Conservation (phyloP, 2,797 vertebrate species). For the Bucorvus abyssinicus region DNA sequence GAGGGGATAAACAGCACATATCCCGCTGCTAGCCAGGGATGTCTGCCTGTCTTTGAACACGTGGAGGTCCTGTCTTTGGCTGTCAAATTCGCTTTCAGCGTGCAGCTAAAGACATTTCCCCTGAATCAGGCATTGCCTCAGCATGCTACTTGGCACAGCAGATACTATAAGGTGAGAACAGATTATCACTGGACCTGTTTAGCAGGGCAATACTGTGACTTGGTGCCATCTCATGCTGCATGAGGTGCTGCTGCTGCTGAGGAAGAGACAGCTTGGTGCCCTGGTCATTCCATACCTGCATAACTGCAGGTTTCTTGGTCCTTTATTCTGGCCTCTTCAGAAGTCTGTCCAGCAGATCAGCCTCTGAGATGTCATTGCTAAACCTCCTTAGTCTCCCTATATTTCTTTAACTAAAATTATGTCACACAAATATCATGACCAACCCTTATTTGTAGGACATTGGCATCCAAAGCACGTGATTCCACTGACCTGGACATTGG, state of each 20-base stretch:
- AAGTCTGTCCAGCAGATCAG: not conserved
- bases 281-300: not conserved
- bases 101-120: not conserved
- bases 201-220: not conserved
- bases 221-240: not conserved
- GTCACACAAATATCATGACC: not conserved
- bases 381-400: not conserved
- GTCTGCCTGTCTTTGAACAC: not conserved
- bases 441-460: not conserved
- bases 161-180: not conserved
- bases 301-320: not conserved
- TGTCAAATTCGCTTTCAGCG: not conserved
- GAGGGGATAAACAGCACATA: not conserved
- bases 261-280: not conserved
- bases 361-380: not conserved
- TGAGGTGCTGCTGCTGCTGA: not conserved
- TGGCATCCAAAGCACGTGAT: not conserved
- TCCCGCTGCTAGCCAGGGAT: not conserved
- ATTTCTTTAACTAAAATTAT: not conserved
- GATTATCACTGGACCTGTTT: not conserved
- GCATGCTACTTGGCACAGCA: not conserved
- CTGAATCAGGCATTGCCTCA: not conserved
- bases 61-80: not conserved
- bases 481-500: not conserved
- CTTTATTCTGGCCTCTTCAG: not conserved